Base-by-base conservation (phyloP, 2,797 vertebrate genomes). In the Eulemur mongoz region DNA sequence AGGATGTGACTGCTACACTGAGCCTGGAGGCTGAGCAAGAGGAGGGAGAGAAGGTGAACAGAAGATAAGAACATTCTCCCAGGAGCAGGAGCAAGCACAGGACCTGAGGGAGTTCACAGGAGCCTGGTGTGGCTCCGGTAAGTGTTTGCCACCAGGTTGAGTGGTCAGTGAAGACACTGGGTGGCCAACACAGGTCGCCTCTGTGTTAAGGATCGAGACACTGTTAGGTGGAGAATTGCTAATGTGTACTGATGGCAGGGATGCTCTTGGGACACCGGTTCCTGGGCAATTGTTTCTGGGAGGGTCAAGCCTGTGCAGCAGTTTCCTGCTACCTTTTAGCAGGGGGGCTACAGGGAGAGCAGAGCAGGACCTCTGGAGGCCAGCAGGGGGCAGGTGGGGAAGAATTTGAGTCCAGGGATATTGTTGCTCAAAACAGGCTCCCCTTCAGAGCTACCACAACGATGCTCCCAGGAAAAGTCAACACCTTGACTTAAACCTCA, bases 191-290 rank as follows among this genome's bases (percentile, higher is more conserved):
- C 17, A 32, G 48, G 30, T 17, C 13, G 11, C 4, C 67, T 27
- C 20, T 76, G 13, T 35, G 12, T 35, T 35, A 50, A 78, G 70
- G 43, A 23, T 23, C 4, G 0, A 3, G 32, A n/a, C 23, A 43
- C 0, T 0, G 3, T 35, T 35, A 50, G 54, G n/a, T 25, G 5
- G 40, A 30, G 54, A 48, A 11, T 2, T 0, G 7, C 30, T 10
- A 7, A 35, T 12, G 11, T 17, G 32, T 69, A 54, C 78, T 25
- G 65, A 52, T 13, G 9, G 2, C 61, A 57, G n/a, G 32, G 32
- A 35, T 48, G 45, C 67, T 40, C 54, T 38, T 32, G 59, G 38
- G 12, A 73, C 27, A n/a, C 14, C 14, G 4, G 50, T 17, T 88
- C 67, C 78, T 54, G 11, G 65, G 25, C 52, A 7, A 7, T 15